Conservation (phyloP, 2,113 vertebrate species). For the Enhydra lutris region DNA sequence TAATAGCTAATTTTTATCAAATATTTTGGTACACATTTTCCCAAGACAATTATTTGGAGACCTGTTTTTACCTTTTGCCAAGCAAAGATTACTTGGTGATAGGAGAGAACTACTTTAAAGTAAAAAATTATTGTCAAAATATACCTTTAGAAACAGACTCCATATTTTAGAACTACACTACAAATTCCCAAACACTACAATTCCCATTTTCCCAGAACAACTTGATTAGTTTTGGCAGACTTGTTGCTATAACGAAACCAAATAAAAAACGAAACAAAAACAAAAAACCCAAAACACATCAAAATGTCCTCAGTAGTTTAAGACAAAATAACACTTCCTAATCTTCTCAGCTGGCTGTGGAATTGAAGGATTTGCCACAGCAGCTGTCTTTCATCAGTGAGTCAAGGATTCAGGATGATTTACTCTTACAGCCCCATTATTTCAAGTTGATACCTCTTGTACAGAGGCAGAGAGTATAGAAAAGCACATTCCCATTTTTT, state of each 20-base stretch:
- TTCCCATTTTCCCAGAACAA: background rate
- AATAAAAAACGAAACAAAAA: background rate
- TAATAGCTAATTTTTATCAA: background rate
- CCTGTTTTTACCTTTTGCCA: background rate
- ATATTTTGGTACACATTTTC: background rate
- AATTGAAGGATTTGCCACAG: background rate
- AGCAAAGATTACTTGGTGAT: background rate
- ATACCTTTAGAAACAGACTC: background rate
- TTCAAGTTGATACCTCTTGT: background rate
- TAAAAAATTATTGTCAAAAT: background rate
- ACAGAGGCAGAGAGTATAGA: background rate
- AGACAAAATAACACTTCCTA: background rate
- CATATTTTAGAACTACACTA: background rate
- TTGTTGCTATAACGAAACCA: background rate
- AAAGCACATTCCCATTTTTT: background rate
- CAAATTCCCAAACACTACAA: background rate
- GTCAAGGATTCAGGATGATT: background rate
- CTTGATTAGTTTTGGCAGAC: background rate
- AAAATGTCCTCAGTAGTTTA: background rate
- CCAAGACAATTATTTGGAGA: background rate
- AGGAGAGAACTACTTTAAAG: background rate
- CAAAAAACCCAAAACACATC: background rate
- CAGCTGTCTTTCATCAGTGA: background rate
- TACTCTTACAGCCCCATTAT: background rate
- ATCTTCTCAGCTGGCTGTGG: background rate